Base-by-base conservation (phyloP, 2,888 invertebrate genomes). In the Lamellibrachia satsuma region DNA sequence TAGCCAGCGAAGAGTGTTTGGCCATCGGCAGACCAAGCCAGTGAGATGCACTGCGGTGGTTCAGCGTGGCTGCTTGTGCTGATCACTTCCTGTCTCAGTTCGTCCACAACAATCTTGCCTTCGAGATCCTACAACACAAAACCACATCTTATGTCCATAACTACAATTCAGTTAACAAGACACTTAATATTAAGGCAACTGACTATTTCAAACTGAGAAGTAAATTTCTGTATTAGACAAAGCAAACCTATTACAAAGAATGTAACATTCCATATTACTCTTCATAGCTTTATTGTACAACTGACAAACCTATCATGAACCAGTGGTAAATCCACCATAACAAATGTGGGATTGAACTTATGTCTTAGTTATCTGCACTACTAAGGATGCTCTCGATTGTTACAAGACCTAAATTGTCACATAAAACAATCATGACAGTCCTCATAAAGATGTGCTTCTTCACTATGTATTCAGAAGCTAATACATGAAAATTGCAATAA, bases 11-110 rank as follows among this genome's bases (percentile, higher is more conserved):
- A 99, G 95, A 99, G 97, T 91, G 99, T 99, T 97, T 99, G 99
- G 94, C 99, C 99, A 96, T 99, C 99, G 92, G 99, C 98, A 93
- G 99, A 99, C 99, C 99, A 99, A 52, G 99, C 99, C 96, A 99
- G 97, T 7, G 99, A 99, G 95, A 99, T 97, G 97, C 99, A 99
- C 97, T 99, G 98, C 91, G 99, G 99, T 92, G 98, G 98, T 97
- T 99, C 99, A 92, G 98, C 98, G 97, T 99, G 99, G 92, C 95
- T 94, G 93, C 98, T 97, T 52, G 97, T 96, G 97, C 97, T 95
- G 94, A 99, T 98, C 95, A 99, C 98, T 96, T 99, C 99, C n/a
- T 99, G 99, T 96, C 98, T 98, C 94, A 99, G 97, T 97, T 99
- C 99, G 97, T 99, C 99, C 95, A 99, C 99, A 97, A 99, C 98